phyloP scores from a whole-genome alignment of 2,888 invertebrate species.

The Smittia aterrima region DNA sequence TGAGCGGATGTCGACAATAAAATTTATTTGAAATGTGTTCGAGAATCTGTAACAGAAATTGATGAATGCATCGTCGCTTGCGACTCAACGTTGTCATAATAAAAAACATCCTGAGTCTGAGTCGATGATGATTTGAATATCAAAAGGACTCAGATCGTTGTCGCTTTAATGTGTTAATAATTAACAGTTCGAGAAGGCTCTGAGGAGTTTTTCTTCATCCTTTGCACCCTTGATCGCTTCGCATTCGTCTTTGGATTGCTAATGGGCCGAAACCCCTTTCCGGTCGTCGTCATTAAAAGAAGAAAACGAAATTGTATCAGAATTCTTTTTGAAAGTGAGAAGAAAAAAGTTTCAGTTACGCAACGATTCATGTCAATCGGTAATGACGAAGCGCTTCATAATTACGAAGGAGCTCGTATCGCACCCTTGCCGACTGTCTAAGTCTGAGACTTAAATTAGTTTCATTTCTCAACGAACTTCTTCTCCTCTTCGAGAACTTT shows the following conservation, averaged over 20 bases:
- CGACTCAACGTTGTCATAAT: slow-evolving; percentile 27
- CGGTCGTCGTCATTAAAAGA: slow-evolving; percentile 25
- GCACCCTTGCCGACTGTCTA: slow-evolving; percentile 21
- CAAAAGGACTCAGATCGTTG: background rate
- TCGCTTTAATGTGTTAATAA: slow-evolving; percentile 33
- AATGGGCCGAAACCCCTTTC: slow-evolving; percentile 36
- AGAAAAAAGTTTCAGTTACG: slow-evolving; percentile 13
- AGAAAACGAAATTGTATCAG: background rate
- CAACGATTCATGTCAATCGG: slow-evolving; percentile 2
- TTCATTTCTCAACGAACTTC: background rate
- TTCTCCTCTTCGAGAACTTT: background rate
- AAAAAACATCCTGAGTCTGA: slow-evolving; percentile 36
- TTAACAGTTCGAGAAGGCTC: slow-evolving; percentile 16
- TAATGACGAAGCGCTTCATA: background rate
- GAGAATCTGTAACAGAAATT: no score
- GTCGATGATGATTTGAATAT: background rate
- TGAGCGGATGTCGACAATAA: no score
- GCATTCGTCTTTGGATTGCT: slow-evolving; percentile 8
- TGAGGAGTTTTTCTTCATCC: background rate
- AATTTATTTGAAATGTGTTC: no score
- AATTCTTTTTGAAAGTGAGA: no score
- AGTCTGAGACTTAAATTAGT: slow-evolving; percentile 33
- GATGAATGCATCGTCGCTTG: no score
- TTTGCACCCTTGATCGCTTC: background rate
- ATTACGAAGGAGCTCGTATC: slow-evolving; percentile 1